Conservation (phyloP, 2,888 invertebrate genomes). For the Tanypteryx hageni region DNA sequence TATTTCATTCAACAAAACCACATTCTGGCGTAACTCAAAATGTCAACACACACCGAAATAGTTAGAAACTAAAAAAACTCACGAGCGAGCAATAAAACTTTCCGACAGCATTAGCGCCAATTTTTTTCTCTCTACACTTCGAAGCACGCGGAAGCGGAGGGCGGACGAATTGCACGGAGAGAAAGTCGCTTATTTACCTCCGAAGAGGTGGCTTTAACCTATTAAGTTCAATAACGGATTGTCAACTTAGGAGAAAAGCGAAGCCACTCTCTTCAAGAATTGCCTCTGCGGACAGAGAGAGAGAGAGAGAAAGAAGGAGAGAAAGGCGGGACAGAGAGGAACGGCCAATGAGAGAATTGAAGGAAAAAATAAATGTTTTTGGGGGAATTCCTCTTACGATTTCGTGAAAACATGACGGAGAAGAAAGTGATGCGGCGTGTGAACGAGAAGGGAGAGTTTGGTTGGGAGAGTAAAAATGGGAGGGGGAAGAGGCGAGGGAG, state of each 20-base stretch:
- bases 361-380: neutral
- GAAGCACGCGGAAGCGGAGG: neutral
- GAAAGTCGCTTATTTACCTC: neutral
- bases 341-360: neutral
- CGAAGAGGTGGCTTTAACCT: neutral
- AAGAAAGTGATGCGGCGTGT: slow-evolving; percentile 14
- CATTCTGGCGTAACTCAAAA: no score
- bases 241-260: neutral
- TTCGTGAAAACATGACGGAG: neutral
- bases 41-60: neutral
- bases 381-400: neutral
- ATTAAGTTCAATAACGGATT: neutral
- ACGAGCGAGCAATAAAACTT: neutral
- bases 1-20: no score
- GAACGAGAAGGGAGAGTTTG: neutral
- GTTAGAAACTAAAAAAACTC: neutral
- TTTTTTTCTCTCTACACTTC: neutral
- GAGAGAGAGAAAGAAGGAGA: neutral
- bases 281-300: neutral
- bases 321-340: neutral
- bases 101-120: neutral
- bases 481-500: neutral
- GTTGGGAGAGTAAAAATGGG: no score
- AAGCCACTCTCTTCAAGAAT: neutral
- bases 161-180: neutral